Percentiles rank a stretch among this genome's conserved stretches.
These are phyloP conservation scores for Tetrax tetrax DNA, from an alignment of 2,113 vertebrate species.

Conservation along the genomic window DNA sequence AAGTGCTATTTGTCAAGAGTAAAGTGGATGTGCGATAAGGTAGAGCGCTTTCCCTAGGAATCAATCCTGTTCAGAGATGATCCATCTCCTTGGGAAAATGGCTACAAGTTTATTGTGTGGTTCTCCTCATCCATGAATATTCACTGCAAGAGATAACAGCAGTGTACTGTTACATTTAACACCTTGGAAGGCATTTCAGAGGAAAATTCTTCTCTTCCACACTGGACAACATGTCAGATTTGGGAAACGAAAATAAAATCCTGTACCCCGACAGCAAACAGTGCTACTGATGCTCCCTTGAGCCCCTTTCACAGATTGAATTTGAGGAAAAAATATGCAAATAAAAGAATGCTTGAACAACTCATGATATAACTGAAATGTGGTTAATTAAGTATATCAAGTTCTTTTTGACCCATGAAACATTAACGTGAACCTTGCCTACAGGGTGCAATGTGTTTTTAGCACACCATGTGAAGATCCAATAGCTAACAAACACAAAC, in stretches of 20 bases:
- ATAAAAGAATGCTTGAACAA: background rate
- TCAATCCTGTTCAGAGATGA: accelerated
- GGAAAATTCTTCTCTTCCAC: background rate
- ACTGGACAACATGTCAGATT: accelerated
- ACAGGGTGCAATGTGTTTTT: background rate
- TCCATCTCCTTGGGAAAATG: accelerated
- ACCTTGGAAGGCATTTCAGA: background rate
- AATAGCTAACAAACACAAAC: constrained; percentile 15
- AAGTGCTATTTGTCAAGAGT: background rate
- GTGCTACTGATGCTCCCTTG: background rate
- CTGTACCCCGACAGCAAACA: background rate
- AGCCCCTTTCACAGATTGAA: background rate
- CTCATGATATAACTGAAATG: constrained; percentile 19
- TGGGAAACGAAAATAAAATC: background rate
- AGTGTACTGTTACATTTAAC: no score
- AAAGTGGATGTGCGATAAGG: background rate
- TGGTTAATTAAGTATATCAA: background rate
- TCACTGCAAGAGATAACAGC: background rate
- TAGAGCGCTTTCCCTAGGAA: background rate
- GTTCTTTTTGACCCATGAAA: background rate
- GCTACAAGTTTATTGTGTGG: background rate
- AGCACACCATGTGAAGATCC: background rate
- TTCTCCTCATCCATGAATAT: background rate
- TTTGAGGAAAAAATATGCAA: background rate
- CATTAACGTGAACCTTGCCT: background rate